Base-by-base conservation (phyloP, 1,140 invertebrate genomes). In the Littorina saxatilis region DNA sequence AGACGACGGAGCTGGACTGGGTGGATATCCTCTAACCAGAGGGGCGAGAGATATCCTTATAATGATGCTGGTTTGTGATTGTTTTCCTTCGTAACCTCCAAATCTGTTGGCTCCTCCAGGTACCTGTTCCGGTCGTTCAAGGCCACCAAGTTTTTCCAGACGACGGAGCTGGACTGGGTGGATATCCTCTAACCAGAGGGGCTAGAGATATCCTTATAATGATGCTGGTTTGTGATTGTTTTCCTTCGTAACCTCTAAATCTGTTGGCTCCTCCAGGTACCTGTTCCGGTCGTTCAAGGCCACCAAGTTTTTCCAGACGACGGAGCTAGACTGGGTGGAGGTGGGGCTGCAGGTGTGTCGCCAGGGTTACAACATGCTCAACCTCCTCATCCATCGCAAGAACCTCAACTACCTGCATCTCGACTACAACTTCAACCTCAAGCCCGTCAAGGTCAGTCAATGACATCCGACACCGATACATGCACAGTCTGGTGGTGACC, bases 311-410 rank as follows among this genome's bases (percentile, higher is more conserved):
- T 99, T 99, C 94, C 99, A 99, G 95, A 98, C 97, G 0, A 99
- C 99, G 23, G 99, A 98, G 0, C 93, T 99, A 80, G 99, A 99
- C 93, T 99, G 99, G 99, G 99, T 99, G 1, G 99, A 99, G 93
- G 98, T 98, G 76, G 99, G 99, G 39, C 92, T 99, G 9, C 94
- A 95, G 94, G 99, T 99, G 0, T 99, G 99, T 91, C 94, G 99
- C 20, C 99, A 99, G 93, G 99, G 99, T 20, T 99, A 99, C 93
- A 99, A 99, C 92, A 99, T 99, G 99, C 93, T 99, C 15, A 99
- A 99, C 93, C 93, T 99, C 55, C 93, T 99, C 68, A 99, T 99
- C 90, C 99, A 99, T 93, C 96, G 99, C 72, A 99, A 99, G 93
- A 99, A 99, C 93, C 94, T 99, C 13, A 99, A 99, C 91, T 99